phyloP scores from a whole-genome alignment of 2,797 vertebrate species.

The Tolypeutes matacus region DNA sequence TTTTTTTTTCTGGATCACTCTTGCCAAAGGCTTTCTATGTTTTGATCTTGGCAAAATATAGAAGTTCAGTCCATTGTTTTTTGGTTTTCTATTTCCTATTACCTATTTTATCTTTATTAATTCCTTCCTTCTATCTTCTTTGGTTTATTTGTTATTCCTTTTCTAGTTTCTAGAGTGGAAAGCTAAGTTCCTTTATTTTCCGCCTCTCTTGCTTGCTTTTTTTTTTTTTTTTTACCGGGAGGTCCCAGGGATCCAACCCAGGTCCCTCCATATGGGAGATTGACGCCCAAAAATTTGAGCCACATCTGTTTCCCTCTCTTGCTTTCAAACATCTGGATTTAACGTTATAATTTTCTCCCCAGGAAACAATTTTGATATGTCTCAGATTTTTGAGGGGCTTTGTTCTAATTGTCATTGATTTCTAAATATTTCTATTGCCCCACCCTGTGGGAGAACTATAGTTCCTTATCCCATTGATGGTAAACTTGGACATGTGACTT shows the following conservation, averaged over 20 bases:
- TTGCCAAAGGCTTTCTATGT: slow-evolving; percentile 69
- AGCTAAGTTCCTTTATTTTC: slow-evolving; percentile 58
- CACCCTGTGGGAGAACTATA: neutral
- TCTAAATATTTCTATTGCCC: slow-evolving; percentile 39
- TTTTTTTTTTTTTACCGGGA: too few relatives aligned
- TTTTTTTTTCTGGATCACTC: slow-evolving; percentile 28
- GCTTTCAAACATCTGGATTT: slow-evolving; percentile 73
- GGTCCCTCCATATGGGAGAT: too few relatives aligned
- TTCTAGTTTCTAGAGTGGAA: slow-evolving; percentile 58
- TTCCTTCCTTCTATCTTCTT: slow-evolving; percentile 60
- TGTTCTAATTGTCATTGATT: slow-evolving; percentile 26
- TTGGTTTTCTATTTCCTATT: slow-evolving; percentile 61
- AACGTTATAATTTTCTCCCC: slow-evolving; percentile 58
- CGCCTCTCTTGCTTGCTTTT: slow-evolving; percentile 43
- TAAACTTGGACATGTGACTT: neutral
- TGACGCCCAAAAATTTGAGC: too few relatives aligned
- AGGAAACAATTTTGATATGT: slow-evolving; percentile 53
- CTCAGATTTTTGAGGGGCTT: slow-evolving; percentile 43
- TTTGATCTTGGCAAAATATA: slow-evolving; percentile 66
- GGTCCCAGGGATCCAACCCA: too few relatives aligned
- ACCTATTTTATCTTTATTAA: slow-evolving; percentile 72
- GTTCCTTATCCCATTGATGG: neutral
- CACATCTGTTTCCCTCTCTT: too few relatives aligned
- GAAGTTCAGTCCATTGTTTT: slow-evolving; percentile 62
- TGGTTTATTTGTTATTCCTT: slow-evolving; percentile 58